A percentile compares a stretch with the other conserved stretches of the same genome.
These are phyloP conservation scores for Hemiprocne comata DNA, from an alignment of 2,113 vertebrate species.

Conservation along the genomic window DNA sequence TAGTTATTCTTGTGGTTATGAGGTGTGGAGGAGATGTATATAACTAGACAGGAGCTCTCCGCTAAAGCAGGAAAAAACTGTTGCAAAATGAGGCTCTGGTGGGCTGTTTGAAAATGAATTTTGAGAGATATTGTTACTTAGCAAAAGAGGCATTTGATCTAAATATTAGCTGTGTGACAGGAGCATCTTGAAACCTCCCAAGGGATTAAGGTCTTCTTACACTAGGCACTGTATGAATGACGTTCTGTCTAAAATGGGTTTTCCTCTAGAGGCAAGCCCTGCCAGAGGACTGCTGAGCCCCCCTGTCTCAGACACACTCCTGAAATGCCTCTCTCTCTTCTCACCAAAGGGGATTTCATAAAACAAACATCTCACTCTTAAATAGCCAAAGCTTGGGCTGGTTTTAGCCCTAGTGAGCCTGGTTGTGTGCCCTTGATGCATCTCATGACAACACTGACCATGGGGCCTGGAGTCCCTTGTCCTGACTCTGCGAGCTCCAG, in stretches of 20 bases:
- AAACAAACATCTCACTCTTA: not conserved
- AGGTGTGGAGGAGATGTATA: constrained; percentile 26
- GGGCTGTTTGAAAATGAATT: not conserved
- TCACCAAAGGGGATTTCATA: not conserved
- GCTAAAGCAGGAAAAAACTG: not conserved
- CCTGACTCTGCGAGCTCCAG: not conserved
- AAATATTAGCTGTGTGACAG: not conserved
- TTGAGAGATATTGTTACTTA: not conserved
- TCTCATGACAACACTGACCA: not conserved
- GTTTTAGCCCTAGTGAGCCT: not conserved
- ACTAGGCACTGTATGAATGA: not conserved
- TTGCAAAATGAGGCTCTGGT: not conserved
- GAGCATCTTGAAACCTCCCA: not conserved
- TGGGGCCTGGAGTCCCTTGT: not conserved
- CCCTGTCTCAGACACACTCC: not conserved
- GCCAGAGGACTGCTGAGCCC: not conserved
- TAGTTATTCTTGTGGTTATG: constrained; percentile 42
- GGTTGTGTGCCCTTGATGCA: not conserved
- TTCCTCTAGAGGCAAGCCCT: not conserved
- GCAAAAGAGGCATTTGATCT: not conserved
- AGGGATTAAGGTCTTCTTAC: not conserved
- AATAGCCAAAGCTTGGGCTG: not conserved
- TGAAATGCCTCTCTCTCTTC: not conserved
- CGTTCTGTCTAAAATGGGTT: not conserved
- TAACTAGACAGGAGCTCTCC: constrained; percentile 19